Evolutionary conservation across 2,113 vertebrate genomes (phyloP).

Genomic region (Ameiurus melas): DNA sequence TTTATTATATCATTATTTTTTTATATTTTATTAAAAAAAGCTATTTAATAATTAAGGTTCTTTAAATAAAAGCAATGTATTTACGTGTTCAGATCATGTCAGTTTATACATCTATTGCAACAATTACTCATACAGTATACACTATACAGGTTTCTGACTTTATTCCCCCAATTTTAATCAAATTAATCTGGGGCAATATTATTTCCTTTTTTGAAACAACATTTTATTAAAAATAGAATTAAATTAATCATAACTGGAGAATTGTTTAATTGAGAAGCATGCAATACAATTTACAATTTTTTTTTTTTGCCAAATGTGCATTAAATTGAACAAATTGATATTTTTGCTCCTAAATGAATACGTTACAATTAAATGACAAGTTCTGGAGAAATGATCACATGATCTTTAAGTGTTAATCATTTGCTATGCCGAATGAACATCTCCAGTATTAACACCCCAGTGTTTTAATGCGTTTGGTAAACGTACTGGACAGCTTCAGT

Average conservation of each 20-base stretch:
- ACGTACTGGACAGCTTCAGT: too few species aligned
- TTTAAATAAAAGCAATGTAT: neutral
- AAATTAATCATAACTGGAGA: too few species aligned
- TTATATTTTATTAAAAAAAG: neutral
- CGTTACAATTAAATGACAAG: too few species aligned
- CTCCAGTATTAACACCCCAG: too few species aligned
- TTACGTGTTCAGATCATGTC: neutral
- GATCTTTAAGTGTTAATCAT: too few species aligned
- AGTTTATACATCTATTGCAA: neutral
- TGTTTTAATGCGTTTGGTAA: too few species aligned
- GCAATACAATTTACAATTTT: too few species aligned
- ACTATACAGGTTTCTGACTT: neutral
- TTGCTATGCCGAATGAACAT: too few species aligned
- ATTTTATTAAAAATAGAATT: neutral
- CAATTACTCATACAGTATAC: neutral
- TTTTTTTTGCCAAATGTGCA: too few species aligned
- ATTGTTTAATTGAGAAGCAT: too few species aligned
- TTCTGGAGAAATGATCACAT: too few species aligned
- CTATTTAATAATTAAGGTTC: too few species aligned
- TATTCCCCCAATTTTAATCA: neutral
- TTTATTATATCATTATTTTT: neutral
- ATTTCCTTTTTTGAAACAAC: neutral
- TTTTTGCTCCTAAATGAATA: neutral
- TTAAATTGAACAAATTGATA: neutral
- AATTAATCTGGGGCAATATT: neutral